phyloP scores from a whole-genome alignment of 2,797 vertebrate genomes.

The Arnoldichthys spilopterus region DNA sequence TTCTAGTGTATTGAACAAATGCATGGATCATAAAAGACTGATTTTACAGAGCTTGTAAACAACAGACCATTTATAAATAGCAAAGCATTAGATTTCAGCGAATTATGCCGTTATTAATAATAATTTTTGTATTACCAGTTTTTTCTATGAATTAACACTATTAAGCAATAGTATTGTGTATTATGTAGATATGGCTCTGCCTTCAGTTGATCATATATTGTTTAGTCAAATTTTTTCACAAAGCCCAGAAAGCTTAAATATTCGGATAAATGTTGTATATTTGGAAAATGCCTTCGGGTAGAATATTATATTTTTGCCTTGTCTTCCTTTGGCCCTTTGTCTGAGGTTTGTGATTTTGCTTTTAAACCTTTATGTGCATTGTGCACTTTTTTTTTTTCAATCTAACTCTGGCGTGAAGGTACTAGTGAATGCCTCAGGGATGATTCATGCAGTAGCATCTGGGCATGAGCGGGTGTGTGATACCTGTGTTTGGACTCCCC shows the following conservation, averaged over 20 bases:
- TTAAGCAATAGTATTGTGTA: not conserved
- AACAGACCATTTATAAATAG: too few species aligned
- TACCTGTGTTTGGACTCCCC: conserved; percentile 64
- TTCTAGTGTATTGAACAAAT: not conserved
- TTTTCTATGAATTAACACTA: not conserved
- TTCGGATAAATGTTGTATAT: not conserved
- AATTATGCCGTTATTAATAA: too few species aligned
- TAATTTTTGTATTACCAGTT: not conserved
- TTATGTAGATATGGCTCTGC: not conserved
- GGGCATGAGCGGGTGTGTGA: conserved; percentile 45
- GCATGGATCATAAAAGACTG: too few species aligned
- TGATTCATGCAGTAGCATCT: conserved; percentile 59
- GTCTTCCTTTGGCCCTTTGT: conserved; percentile 59
- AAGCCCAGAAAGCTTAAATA: not conserved
- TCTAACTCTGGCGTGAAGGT: conserved; percentile 55
- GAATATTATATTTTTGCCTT: not conserved
- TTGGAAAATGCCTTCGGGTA: not conserved
- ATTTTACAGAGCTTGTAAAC: too few species aligned
- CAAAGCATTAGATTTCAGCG: too few species aligned
- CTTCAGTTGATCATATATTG: too few species aligned
- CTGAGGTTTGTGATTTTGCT: conserved; percentile 61
- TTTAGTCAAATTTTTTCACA: not conserved
- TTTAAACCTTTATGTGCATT: conserved; percentile 63
- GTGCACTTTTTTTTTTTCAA: conserved; percentile 38
- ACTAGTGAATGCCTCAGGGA: conserved; percentile 72